Percentiles rank a stretch among this genome's conserved stretches.
Conservation (phyloP, 2,113 vertebrate genomes). For the Castor canadensis region DNA sequence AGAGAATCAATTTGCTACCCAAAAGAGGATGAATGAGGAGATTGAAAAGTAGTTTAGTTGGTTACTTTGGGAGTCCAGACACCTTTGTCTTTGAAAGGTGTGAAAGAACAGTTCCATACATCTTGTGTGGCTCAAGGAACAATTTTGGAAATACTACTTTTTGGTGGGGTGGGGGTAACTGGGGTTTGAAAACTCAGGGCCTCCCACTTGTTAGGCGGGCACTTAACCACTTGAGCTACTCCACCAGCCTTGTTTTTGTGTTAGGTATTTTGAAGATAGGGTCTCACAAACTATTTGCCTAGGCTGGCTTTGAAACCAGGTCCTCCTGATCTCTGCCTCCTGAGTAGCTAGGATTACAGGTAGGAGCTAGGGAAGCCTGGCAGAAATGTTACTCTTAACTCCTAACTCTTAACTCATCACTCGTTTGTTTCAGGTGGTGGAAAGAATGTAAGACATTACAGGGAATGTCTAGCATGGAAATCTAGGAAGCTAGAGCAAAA, state of each 20-base stretch:
- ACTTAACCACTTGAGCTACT: no score
- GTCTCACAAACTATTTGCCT: no score
- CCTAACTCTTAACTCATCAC: not conserved
- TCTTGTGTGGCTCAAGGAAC: not conserved
- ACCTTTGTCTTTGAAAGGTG: not conserved
- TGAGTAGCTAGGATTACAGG: no score
- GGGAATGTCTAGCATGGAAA: not conserved
- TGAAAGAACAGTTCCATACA: not conserved
- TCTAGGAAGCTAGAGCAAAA: not conserved
- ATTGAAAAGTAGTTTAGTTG: not conserved
- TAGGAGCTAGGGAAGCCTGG: no score
- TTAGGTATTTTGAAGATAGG: no score
- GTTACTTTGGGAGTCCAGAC: constrained; percentile 6
- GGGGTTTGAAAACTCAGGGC: no score
- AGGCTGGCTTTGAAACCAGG: no score
- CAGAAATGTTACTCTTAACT: not conserved
- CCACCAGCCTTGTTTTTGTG: no score
- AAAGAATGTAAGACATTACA: not conserved
- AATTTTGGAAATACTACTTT: no score
- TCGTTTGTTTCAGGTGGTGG: not conserved
- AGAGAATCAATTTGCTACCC: not conserved
- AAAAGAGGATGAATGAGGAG: not conserved
- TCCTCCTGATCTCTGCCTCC: no score
- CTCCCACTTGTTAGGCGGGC: no score
- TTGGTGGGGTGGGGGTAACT: no score